A percentile compares a stretch with the other conserved stretches of the same genome.
Evolutionary conservation across 2,113 vertebrate species (phyloP).

Genomic region (Fulmarus glacialis): DNA sequence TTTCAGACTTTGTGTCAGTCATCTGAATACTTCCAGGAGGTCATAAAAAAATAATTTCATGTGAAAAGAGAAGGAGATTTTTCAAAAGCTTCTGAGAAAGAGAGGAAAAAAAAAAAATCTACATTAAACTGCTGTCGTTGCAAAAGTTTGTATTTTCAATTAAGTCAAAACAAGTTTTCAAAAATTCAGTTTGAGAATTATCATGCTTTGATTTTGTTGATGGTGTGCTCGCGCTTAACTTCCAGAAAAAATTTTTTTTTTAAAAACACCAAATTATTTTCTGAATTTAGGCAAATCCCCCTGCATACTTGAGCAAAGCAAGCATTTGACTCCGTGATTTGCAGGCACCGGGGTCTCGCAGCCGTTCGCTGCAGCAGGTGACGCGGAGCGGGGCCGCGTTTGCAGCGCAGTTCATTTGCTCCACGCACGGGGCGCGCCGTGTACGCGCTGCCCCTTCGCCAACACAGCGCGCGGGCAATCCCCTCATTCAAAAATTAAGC

Average conservation of each 20-base stretch:
- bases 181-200: not conserved
- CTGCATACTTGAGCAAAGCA: not conserved
- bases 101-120: not conserved
- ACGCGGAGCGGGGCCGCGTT: accelerated
- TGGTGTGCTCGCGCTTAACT: not conserved
- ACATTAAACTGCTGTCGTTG: not conserved
- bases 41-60: not conserved
- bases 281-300: not conserved
- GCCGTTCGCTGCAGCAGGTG: not conserved
- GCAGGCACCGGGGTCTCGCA: not conserved
- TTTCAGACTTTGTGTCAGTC: not conserved
- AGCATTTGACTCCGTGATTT: not conserved
- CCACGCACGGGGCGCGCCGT: accelerated
- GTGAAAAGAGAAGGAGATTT: not conserved
- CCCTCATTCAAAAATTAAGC: not conserved
- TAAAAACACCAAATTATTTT: not conserved
- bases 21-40: not conserved
- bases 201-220: not conserved
- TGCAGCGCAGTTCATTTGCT: accelerated
- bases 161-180: not conserved
- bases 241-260: not conserved
- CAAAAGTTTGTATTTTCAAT: not conserved
- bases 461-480: accelerated
- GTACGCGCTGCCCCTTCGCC: accelerated
- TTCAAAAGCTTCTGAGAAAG: not conserved